phyloP scores from a whole-genome alignment of 2,888 invertebrate species.

The Synanthedon formicaeformis region DNA sequence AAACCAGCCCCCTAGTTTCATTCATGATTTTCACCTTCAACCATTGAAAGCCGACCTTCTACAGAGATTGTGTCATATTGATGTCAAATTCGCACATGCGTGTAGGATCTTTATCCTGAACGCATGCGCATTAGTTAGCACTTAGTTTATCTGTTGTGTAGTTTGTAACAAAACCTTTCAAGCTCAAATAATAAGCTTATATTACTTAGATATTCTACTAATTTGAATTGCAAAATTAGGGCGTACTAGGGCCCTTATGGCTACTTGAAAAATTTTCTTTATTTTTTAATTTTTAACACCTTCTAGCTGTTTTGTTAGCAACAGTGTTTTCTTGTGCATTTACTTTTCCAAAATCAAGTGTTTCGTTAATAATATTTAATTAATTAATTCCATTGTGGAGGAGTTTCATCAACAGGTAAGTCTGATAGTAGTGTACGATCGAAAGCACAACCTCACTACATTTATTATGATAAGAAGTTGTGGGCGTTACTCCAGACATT shows the following conservation, averaged over 20 bases:
- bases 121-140: slow-evolving; percentile 17
- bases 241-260: neutral
- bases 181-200: slow-evolving; percentile 40
- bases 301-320: neutral
- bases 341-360: neutral
- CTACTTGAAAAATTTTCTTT: neutral
- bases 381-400: neutral
- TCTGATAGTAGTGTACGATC: slow-evolving; percentile 25
- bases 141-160: slow-evolving; percentile 43
- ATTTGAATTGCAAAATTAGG: slow-evolving; percentile 4
- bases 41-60: slow-evolving; percentile 44
- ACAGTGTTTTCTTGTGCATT: neutral
- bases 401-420: slow-evolving; percentile 49
- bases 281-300: neutral
- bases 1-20: slow-evolving; percentile 18
- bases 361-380: neutral
- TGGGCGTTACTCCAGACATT: slow-evolving; percentile 58
- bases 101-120: slow-evolving; percentile 7
- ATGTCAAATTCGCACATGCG: slow-evolving; percentile 47
- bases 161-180: slow-evolving; percentile 42
- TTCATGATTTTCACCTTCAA: slow-evolving; percentile 48
- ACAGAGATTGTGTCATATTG: slow-evolving; percentile 47
- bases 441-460: slow-evolving; percentile 19
- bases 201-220: slow-evolving; percentile 19
- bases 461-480: slow-evolving; percentile 15